A percentile compares a stretch with the other conserved stretches of the same genome.
These are phyloP conservation scores for Nannoperca australis DNA, from an alignment of 2,797 vertebrate genomes.

Conservation along the genomic window DNA sequence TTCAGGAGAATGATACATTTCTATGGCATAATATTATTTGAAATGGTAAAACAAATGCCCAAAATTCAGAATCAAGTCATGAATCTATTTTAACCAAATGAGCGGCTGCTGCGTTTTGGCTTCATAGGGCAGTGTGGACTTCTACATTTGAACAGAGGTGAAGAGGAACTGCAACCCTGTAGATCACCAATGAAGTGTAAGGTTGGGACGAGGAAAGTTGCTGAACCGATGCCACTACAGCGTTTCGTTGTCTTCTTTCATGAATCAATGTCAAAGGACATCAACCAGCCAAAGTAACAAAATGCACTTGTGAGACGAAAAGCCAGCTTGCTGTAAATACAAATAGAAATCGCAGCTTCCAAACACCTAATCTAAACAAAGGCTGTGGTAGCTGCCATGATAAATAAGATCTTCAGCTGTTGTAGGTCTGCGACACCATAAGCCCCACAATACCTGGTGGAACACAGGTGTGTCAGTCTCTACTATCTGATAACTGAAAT, in stretches of 20 bases:
- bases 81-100: neutral
- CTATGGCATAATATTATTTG: neutral
- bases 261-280: neutral
- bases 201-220: neutral
- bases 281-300: neutral
- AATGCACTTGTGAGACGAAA: neutral
- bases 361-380: slow-evolving; percentile 6
- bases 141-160: neutral
- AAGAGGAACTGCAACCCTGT: neutral
- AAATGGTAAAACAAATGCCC: neutral
- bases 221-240: neutral
- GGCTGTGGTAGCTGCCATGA: neutral
- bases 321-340: neutral
- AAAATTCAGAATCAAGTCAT: neutral
- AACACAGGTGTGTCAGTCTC: slow-evolving; percentile 55
- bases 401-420: slow-evolving; percentile 21
- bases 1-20: neutral
- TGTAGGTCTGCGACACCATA: slow-evolving; percentile 25
- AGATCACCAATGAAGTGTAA: neutral
- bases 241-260: neutral
- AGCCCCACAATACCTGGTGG: slow-evolving; percentile 31
- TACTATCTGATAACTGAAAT: slow-evolving; percentile 55
- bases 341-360: slow-evolving; percentile 13
- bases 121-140: neutral
- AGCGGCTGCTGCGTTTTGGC: too few relatives aligned